Base-by-base conservation (phyloP, 2,888 invertebrate species). In the Ferrisia virgata region DNA sequence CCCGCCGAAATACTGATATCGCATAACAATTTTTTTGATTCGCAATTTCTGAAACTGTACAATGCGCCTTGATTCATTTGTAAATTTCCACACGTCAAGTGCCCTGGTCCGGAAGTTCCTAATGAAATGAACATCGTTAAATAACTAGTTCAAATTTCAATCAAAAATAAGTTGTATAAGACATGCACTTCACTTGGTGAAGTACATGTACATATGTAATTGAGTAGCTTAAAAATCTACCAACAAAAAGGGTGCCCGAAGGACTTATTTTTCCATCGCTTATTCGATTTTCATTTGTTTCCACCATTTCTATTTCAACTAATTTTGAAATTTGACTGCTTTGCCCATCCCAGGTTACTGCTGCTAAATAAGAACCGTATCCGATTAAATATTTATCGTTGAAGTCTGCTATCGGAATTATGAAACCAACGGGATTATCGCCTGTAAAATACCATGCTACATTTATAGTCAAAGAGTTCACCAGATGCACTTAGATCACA, bases 251-350 rank as follows among this genome's bases (percentile, higher is more conserved):
- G 31, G 76, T 18, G 9, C 83, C 83, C 2, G 22, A 28, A 11
- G 83, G 83, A 47, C 83, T 83, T 43, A 83, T 76, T 76, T 83
- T 83, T 40, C 72, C 83, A 33, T 72, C 43, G 18, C 72, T 83
- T 31, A 83, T 72, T 25, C 69, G 11, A 69, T 76, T 76, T n/a
- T 40, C 33, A 33, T 39, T 31, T 4, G 36, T 39, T 39, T 83
- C 76, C 15, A 83, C 76, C 13, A 11, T 43, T 83, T 83, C 83
- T 8, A 83, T 47, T 31, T n/a, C 31, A 18, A 72, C 72, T n/a
- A 76, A 72, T 28, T 43, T 31, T 8, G 83, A 76, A 28, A 72
- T 47, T 25, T 25, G 64, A 76, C 43, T 18, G n/a, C 72, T 72
- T 1, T 18, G 22, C 18, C 47, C 83, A 22, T 83, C 47, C 83